These are phyloP conservation scores for Vicugna pacos DNA, from an alignment of 2,113 vertebrate species.

Conservation along the genomic window DNA sequence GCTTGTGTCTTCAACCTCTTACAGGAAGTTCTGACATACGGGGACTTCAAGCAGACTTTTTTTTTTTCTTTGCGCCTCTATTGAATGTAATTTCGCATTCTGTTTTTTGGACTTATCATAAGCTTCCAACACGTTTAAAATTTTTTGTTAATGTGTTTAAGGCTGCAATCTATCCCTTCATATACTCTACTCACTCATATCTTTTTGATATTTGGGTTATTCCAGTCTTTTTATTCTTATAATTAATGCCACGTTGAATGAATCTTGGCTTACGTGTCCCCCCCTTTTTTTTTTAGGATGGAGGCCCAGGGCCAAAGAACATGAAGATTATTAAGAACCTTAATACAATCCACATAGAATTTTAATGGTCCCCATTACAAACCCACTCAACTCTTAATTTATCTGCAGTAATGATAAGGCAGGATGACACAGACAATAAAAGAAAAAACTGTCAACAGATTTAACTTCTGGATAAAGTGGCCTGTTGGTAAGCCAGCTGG, in stretches of 20 bases:
- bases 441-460: neutral
- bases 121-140: conserved; percentile 20
- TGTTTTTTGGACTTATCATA: neutral
- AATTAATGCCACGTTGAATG: neutral
- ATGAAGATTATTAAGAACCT: conserved; percentile 31
- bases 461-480: conserved; percentile 1
- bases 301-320: conserved; percentile 10
- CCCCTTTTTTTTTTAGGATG: neutral
- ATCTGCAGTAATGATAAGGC: neutral
- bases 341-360: neutral
- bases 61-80: neutral
- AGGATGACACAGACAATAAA: neutral
- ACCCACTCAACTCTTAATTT: neutral
- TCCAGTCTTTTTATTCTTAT: conserved; percentile 25
- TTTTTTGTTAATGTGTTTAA: conserved; percentile 16
- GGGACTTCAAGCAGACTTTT: neutral
- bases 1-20: neutral
- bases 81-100: neutral
- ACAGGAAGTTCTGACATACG: neutral
- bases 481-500: neutral
- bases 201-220: conserved; percentile 43
- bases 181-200: neutral
- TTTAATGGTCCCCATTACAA: conserved; percentile 8
- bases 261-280: conserved; percentile 13
- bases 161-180: neutral